A percentile compares a stretch with the other conserved stretches of the same genome.
These are phyloP conservation scores for Girardia tigrina DNA, from an alignment of 2,888 invertebrate genomes.

Conservation along the genomic window DNA sequence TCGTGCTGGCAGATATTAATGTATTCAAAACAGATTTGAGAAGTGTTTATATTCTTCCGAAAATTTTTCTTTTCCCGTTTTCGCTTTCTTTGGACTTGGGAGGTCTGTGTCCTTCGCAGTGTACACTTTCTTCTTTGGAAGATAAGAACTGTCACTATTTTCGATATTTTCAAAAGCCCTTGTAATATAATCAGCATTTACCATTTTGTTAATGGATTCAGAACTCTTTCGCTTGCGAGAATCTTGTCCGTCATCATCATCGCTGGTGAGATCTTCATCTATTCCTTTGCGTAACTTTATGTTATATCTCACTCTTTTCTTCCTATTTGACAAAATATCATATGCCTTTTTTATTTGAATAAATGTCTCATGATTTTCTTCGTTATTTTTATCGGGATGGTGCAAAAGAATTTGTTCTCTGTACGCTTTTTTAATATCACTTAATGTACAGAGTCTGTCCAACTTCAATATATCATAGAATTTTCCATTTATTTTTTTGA, in stretches of 20 bases:
- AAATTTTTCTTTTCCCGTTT: not conserved
- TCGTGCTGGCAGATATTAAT: no score
- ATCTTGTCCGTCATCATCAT: not conserved
- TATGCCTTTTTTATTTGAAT: not conserved
- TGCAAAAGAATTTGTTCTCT: not conserved
- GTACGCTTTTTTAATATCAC: not conserved
- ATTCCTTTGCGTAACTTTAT: not conserved
- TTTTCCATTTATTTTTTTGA: conserved; percentile 1
- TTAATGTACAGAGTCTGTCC: not conserved
- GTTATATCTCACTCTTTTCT: not conserved
- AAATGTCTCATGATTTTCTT: conserved; percentile 9
- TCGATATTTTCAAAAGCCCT: conserved; percentile 17
- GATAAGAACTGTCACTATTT: not conserved
- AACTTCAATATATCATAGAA: not conserved
- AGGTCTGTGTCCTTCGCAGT: not conserved
- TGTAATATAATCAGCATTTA: conserved; percentile 1
- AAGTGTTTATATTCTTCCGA: not conserved
- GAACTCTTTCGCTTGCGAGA: not conserved
- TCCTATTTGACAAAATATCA: not conserved
- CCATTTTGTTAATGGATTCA: not conserved
- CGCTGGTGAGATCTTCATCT: not conserved
- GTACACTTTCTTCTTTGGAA: not conserved
- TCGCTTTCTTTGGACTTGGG: not conserved
- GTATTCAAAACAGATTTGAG: not conserved
- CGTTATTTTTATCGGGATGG: conserved; percentile 23